Percentiles rank a stretch among this genome's conserved stretches.
Evolutionary conservation across 2,888 invertebrate species (phyloP).

Genomic region (Eucera pruinosa): DNA sequence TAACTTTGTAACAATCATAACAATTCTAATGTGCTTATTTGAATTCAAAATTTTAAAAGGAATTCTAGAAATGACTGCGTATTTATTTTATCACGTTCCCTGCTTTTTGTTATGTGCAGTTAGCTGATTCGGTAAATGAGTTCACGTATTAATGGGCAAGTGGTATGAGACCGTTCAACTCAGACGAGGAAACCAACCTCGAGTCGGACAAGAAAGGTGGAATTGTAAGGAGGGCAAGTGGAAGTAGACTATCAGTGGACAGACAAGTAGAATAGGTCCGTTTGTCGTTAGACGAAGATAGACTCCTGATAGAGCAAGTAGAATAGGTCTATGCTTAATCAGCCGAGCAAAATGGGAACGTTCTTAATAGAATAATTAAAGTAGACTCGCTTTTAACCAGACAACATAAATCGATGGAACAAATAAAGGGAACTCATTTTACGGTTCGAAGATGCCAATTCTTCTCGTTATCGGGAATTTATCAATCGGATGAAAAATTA

Average conservation of each 20-base stretch:
- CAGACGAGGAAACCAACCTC: not conserved
- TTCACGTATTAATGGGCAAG: no score
- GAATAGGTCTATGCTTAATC: not conserved
- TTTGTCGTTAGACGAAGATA: not conserved
- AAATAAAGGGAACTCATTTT: not conserved
- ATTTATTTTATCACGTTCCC: no score
- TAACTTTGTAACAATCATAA: no score
- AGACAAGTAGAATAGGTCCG: not conserved
- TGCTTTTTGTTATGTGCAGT: no score
- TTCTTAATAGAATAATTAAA: not conserved
- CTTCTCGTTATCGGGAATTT: not conserved
- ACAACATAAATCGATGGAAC: not conserved
- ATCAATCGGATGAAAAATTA: conserved; percentile 3
- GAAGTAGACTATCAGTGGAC: not conserved
- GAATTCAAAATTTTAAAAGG: no score
- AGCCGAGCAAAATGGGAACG: not conserved
- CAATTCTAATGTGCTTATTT: no score
- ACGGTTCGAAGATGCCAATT: not conserved
- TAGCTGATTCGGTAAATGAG: no score
- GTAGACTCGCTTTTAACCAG: not conserved
- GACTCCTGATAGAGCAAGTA: not conserved
- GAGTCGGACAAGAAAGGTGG: not conserved
- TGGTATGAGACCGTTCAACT: not conserved
- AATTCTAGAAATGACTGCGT: no score
- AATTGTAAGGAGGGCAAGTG: not conserved